Evolutionary conservation across 2,888 invertebrate genomes (phyloP), one percentile per base, ranked within the genome.

Genomic region (Drosophila macrospina): DNA sequence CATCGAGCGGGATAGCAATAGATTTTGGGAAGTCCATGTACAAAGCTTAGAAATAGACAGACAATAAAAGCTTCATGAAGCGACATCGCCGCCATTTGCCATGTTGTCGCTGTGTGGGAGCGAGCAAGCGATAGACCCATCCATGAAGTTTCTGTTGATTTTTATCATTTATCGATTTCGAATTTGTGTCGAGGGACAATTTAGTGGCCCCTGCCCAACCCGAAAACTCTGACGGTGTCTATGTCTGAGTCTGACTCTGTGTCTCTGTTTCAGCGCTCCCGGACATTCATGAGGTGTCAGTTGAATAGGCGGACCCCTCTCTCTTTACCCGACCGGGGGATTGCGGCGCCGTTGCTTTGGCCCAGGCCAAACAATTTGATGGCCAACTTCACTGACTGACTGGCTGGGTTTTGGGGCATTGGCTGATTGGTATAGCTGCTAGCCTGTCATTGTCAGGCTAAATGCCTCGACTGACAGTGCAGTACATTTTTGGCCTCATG

Each of bases 141-240:
- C 88, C 87, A 88, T 88, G 89, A 82, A 86, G 87, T 90, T 89
- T 89, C 80, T 90, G 90, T 86, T 89, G 90, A 90, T 87, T 90
- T 90, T 90, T 90, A 90, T 90, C 90, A 90, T 90, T 90, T 90
- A 90, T 90, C 90, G 90, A 90, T 90, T 90, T 90, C 90, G 88
- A 90, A 90, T 90, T 90, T 90, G 90, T 87, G 85, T 80, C 85
- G 89, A 78, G 85, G 85, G 86, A 80, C 86, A 81, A 88, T 88
- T 86, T 88, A 88, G 87, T 86, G 74, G 82, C 47, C 62, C 45
- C 4, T 60, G 61, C 65, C 64, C 36, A 15, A 13, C 57, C 61
- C 37, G 39, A 41, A 26, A 13, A 36, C 34, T 48, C 39, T 51
- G n/a, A 50, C n/a, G 44, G n/a, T 66, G 26, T 54, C 34, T 55